Evolutionary conservation across 2,797 vertebrate species (phyloP).

Genomic region (Trachurus trachurus): DNA sequence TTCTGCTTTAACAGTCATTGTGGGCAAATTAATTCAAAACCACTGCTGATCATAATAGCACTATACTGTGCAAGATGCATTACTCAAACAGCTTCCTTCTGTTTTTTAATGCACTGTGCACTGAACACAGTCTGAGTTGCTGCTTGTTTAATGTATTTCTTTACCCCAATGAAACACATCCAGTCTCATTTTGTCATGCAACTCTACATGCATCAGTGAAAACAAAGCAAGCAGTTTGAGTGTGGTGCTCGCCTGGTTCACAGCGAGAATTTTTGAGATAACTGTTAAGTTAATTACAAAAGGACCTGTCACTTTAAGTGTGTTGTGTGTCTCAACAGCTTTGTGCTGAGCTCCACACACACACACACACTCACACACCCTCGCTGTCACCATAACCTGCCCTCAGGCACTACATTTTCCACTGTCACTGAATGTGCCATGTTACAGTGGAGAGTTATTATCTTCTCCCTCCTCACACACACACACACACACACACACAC

Average conservation of each 20-base stretch:
- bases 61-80: background rate
- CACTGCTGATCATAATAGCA: background rate
- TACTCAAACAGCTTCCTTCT: background rate
- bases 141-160: background rate
- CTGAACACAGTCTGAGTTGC: background rate
- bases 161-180: background rate
- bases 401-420: conserved; percentile 39
- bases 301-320: background rate
- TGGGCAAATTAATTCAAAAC: background rate
- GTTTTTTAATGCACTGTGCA: conserved; percentile 21
- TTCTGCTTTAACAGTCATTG: background rate
- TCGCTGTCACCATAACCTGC: conserved; percentile 30
- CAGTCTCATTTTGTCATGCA: background rate
- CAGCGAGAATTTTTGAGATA: background rate
- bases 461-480: conserved; percentile 6
- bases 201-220: background rate
- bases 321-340: background rate
- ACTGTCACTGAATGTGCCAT: conserved; percentile 37
- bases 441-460: conserved; percentile 15
- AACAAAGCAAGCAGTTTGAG: background rate
- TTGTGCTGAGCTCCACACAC: conserved; percentile 17
- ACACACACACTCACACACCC: background rate
- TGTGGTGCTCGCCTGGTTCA: background rate
- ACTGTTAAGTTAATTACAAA: background rate
- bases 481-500: background rate